Conservation (phyloP, 2,113 vertebrate genomes). For the Microtus oregoni region DNA sequence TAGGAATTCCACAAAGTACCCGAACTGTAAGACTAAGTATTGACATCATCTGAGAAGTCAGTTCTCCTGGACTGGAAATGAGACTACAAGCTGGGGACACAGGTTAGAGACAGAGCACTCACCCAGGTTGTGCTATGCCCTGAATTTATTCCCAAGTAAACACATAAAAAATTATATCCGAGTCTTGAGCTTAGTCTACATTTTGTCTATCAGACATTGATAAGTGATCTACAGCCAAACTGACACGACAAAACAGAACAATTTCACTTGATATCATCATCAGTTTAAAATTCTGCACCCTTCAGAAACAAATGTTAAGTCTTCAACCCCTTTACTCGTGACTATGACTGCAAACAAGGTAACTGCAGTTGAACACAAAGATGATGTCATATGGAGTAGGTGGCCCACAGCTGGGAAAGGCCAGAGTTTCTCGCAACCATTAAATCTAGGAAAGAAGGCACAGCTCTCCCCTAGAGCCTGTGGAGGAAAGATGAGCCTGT, state of each 20-base stretch:
- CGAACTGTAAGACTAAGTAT: conserved; percentile 44
- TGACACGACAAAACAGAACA: conserved; percentile 42
- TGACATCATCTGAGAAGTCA: conserved; percentile 15
- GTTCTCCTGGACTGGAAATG: not conserved
- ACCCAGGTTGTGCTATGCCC: no score
- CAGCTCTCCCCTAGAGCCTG: not conserved
- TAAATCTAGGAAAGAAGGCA: not conserved
- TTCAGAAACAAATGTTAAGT: not conserved
- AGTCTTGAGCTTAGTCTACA: not conserved
- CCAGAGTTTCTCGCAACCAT: not conserved
- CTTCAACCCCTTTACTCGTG: not conserved
- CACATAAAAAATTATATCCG: not conserved
- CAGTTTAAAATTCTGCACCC: not conserved
- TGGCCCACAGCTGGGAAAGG: not conserved
- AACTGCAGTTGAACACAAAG: not conserved
- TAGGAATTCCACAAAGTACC: conserved; percentile 16
- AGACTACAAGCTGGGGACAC: not conserved
- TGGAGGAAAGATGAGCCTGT: not conserved
- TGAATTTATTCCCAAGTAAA: not conserved
- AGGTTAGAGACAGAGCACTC: not conserved
- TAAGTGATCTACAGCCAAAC: not conserved
- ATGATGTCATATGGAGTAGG: not conserved
- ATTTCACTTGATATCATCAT: not conserved
- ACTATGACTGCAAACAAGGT: not conserved
- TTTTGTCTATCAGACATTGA: not conserved